phyloP scores from a whole-genome alignment of 2,888 invertebrate genomes.

The Tipula helvola region DNA sequence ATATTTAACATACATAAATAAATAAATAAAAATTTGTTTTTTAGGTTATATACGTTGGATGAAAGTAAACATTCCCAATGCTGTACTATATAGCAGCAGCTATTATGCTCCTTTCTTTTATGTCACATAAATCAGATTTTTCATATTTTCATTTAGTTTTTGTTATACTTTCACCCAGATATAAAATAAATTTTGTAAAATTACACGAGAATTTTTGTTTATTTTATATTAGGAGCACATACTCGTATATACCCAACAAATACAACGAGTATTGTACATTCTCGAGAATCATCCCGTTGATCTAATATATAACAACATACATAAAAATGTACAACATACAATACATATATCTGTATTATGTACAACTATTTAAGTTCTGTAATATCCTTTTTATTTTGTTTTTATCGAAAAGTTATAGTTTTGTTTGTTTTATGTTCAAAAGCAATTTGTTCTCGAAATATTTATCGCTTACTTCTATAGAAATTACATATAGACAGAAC shows the following conservation, averaged over 20 bases:
- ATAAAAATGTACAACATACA: too few species aligned
- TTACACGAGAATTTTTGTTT: neutral
- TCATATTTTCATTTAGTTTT: neutral
- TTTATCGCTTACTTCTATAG: neutral
- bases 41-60: neutral
- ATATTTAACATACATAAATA: neutral
- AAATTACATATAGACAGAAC: neutral
- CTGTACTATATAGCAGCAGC: neutral
- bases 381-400: neutral
- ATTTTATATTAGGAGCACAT: neutral
- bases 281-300: neutral
- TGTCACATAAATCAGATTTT: slow-evolving; percentile 1
- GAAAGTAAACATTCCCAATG: neutral
- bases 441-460: neutral
- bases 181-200: neutral
- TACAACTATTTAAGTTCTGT: neutral
- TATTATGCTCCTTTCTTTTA: neutral
- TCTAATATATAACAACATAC: neutral
- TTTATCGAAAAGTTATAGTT: neutral
- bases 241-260: neutral
- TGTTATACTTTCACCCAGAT: neutral
- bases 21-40: neutral
- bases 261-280: neutral
- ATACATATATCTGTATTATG: neutral
- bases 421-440: neutral